A percentile compares a stretch with the other conserved stretches of the same genome.
Evolutionary conservation across 2,888 invertebrate genomes (phyloP).

Genomic region (Ennomos erosarius): DNA sequence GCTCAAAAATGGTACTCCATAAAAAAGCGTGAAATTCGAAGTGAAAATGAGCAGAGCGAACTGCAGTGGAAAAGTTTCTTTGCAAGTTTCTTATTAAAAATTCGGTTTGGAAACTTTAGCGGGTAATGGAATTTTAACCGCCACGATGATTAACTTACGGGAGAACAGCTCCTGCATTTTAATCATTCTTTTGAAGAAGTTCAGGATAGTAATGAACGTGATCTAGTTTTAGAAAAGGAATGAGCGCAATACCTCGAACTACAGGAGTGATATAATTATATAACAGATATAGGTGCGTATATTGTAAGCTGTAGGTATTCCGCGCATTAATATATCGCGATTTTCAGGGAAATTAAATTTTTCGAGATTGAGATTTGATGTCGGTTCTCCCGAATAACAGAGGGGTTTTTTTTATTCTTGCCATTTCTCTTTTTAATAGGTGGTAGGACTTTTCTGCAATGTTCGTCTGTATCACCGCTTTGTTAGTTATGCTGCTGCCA

Average conservation of each 20-base stretch:
- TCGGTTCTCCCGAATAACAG: too few relatives aligned
- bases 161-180: conserved; percentile 45
- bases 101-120: conserved; percentile 64
- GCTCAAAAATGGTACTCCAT: conserved; percentile 14
- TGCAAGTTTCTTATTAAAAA: conserved; percentile 73
- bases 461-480: too few relatives aligned
- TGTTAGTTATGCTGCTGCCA: too few relatives aligned
- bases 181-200: conserved; percentile 20
- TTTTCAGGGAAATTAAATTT: too few relatives aligned
- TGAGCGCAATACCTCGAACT: neutral
- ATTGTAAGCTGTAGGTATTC: too few relatives aligned
- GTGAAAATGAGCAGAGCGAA: conserved; percentile 57
- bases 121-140: conserved; percentile 73
- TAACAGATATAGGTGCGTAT: too few relatives aligned
- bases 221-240: conserved; percentile 7
- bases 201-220: conserved; percentile 32
- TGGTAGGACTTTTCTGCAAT: too few relatives aligned
- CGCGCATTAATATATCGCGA: too few relatives aligned
- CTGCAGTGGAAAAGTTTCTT: conserved; percentile 47
- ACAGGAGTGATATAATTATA: too few relatives aligned
- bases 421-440: too few relatives aligned
- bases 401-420: too few relatives aligned
- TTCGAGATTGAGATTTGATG: too few relatives aligned
- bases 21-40: conserved; percentile 44
- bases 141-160: conserved; percentile 63